A percentile compares a stretch with the other conserved stretches of the same genome.
Evolutionary conservation across 2,113 vertebrate genomes (phyloP).

Genomic region (Murina feae): DNA sequence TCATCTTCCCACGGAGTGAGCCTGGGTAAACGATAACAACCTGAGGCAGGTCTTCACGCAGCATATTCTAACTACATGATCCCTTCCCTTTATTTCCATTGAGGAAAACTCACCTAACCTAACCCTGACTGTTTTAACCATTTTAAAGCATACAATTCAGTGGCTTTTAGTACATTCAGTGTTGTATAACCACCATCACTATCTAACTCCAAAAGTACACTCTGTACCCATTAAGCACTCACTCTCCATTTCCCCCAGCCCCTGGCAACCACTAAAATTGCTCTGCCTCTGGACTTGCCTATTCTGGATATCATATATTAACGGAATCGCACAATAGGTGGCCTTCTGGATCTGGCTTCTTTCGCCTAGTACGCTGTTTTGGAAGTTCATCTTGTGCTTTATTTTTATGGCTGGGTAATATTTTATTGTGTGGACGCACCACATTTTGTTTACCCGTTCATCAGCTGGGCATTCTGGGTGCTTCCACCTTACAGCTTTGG

Average conservation of each 20-base stretch:
- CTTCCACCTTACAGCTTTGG: not conserved
- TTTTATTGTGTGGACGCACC: not conserved
- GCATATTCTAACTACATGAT: not conserved
- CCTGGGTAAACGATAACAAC: not conserved
- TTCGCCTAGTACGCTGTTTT: not conserved
- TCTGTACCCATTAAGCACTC: not conserved
- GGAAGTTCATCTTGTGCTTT: not conserved
- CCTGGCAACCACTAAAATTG: not conserved
- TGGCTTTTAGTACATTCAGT: not conserved
- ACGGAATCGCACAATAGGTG: not conserved
- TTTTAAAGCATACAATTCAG: not conserved
- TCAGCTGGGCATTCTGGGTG: not conserved
- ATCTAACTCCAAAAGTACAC: not conserved
- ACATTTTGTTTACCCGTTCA: not conserved
- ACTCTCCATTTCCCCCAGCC: not conserved
- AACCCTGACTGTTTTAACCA: not conserved
- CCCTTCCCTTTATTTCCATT: not conserved
- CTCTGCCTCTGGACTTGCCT: not conserved
- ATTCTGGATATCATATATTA: not conserved
- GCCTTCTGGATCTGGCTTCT: not conserved
- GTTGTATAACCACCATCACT: not conserved
- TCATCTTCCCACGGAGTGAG: not conserved
- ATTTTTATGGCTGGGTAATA: conserved; percentile 11
- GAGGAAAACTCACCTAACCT: not conserved
- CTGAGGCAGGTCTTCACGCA: not conserved